These are phyloP conservation scores for Drosophila lacteicornis DNA, from an alignment of 1,140 invertebrate species.

Conservation along the genomic window DNA sequence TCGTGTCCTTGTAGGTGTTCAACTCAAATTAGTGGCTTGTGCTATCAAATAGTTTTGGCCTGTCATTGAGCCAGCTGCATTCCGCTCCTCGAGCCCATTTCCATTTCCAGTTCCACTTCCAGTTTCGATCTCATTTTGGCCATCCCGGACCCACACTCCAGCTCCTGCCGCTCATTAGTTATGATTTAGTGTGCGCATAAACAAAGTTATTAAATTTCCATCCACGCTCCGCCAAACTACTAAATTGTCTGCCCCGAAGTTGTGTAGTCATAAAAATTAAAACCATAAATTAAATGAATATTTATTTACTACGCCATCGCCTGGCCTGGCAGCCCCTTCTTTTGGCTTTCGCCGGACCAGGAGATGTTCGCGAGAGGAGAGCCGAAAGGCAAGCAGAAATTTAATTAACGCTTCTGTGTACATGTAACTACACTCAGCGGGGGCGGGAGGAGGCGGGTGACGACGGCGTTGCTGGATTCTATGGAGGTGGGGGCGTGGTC, in stretches of 20 bases:
- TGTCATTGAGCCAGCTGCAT: slow-evolving; percentile 65
- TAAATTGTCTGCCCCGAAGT: slow-evolving; percentile 80
- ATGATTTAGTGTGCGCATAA: slow-evolving; percentile 83
- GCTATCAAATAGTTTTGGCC: slow-evolving; percentile 68
- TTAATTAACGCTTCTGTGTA: slow-evolving; percentile 83
- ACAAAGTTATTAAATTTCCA: slow-evolving; percentile 83
- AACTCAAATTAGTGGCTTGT: slow-evolving; percentile 78
- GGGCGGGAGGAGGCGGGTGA: slow-evolving; percentile 32
- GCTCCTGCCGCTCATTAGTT: slow-evolving; percentile 72
- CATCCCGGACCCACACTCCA: not conserved
- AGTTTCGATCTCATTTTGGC: slow-evolving; percentile 31
- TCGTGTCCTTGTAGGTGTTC: slow-evolving; percentile 75
- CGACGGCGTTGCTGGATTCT: slow-evolving; percentile 2
- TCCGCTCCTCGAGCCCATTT: slow-evolving; percentile 1
- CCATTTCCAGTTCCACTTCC: slow-evolving; percentile 4
- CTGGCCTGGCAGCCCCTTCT: slow-evolving; percentile 17
- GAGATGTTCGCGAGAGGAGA: slow-evolving; percentile 46
- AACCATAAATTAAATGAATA: slow-evolving; percentile 84
- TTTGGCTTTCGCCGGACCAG: slow-evolving; percentile 9
- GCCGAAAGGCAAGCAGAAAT: slow-evolving; percentile 69
- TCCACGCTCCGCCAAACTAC: slow-evolving; percentile 80
- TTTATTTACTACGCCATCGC: slow-evolving; percentile 68
- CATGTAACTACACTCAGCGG: slow-evolving; percentile 76
- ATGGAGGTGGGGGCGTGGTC: slow-evolving; percentile 19
- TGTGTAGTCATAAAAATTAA: slow-evolving; percentile 83